Percentiles rank a stretch among this genome's conserved stretches.
Conservation (phyloP, 2,888 invertebrate species). For the Philopedon plagiatum region DNA sequence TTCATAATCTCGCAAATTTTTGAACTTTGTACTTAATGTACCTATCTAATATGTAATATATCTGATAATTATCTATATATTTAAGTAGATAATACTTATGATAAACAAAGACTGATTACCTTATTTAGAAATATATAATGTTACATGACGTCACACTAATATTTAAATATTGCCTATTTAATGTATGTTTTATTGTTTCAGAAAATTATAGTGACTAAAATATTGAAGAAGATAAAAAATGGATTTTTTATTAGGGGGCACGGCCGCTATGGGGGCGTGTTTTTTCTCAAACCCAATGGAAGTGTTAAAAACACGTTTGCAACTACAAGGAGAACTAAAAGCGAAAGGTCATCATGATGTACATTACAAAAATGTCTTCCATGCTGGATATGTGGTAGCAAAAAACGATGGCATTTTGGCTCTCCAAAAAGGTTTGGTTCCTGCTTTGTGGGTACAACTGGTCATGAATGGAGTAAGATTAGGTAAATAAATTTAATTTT, state of each 20-base stretch:
- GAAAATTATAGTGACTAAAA: not conserved
- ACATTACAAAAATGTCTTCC: conserved; percentile 83
- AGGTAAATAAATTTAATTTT: conserved; percentile 57
- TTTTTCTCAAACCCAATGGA: conserved; percentile 92
- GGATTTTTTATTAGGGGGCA: conserved; percentile 70
- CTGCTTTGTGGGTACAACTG: conserved; percentile 87
- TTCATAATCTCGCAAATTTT: too few relatives aligned
- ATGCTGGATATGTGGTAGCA: conserved; percentile 72
- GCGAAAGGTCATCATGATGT: conserved; percentile 76
- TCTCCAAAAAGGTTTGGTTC: conserved; percentile 83
- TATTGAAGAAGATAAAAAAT: conserved; percentile 50
- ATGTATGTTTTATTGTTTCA: not conserved
- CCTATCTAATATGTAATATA: too few relatives aligned
- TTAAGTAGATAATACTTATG: too few relatives aligned
- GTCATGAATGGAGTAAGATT: conserved; percentile 75
- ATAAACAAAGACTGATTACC: too few relatives aligned
- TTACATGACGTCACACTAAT: too few relatives aligned
- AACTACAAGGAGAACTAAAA: conserved; percentile 76
- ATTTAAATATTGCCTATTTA: too few relatives aligned
- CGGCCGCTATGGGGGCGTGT: conserved; percentile 75
- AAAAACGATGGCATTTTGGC: conserved; percentile 81
- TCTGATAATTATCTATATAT: too few relatives aligned
- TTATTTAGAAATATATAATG: too few relatives aligned
- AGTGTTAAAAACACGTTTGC: conserved; percentile 90
- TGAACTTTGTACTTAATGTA: too few relatives aligned